Conservation (phyloP, 2,113 vertebrate species). For the Amazona guildingii region DNA sequence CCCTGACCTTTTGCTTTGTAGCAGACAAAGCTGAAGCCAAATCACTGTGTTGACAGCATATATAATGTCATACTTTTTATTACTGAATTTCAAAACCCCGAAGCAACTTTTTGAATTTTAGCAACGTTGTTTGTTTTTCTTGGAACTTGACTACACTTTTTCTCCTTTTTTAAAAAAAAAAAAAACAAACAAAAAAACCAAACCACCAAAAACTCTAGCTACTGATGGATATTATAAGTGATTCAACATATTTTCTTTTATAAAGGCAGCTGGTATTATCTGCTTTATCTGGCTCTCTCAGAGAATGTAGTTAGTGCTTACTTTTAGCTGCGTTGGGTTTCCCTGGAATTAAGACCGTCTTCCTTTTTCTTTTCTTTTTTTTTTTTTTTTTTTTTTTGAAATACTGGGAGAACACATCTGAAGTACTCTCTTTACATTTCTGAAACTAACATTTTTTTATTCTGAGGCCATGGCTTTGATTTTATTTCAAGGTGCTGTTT, state of each 20-base stretch:
- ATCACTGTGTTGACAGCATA: background rate
- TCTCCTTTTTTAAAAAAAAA: background rate
- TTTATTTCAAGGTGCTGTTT: constrained; percentile 15
- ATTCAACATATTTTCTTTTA: constrained; percentile 34
- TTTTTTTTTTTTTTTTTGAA: background rate
- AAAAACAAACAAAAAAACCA: no score
- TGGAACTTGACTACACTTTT: background rate
- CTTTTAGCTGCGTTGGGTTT: background rate
- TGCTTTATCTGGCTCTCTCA: background rate
- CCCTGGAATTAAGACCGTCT: background rate
- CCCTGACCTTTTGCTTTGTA: background rate
- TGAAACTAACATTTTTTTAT: constrained; percentile 20
- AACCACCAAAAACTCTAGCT: background rate
- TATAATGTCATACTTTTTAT: background rate
- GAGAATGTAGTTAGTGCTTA: background rate
- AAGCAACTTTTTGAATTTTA: constrained; percentile 12
- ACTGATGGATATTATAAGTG: constrained; percentile 27
- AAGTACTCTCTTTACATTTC: background rate
- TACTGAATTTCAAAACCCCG: background rate
- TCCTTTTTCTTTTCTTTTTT: background rate
- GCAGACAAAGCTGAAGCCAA: background rate
- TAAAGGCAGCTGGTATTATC: background rate
- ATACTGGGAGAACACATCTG: background rate
- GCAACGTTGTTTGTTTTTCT: background rate
- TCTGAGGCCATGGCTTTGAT: background rate